A percentile compares a stretch with the other conserved stretches of the same genome.
Evolutionary conservation across 2,797 vertebrate genomes (phyloP).

Genomic region (Leucoraja ocellata): DNA sequence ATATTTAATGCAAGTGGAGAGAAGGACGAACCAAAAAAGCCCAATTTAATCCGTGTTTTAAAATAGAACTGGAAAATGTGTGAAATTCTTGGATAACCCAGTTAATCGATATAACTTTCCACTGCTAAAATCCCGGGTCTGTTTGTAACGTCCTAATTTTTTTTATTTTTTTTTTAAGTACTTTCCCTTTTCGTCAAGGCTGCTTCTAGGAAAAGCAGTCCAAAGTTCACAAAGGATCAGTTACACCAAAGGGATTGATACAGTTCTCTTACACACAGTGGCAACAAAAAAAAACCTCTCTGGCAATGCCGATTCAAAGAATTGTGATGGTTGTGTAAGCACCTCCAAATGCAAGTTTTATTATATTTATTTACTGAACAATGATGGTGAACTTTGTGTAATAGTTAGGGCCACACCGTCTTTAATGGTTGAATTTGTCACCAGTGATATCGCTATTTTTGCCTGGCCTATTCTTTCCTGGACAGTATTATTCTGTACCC

Average conservation of each 20-base stretch:
- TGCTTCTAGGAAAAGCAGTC: constrained; percentile 35
- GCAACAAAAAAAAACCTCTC: not conserved
- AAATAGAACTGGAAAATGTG: not conserved
- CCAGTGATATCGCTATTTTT: not conserved
- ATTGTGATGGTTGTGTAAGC: not conserved
- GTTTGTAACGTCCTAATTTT: not conserved
- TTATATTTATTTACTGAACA: not conserved
- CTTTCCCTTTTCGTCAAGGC: not conserved
- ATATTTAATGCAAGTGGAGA: not conserved
- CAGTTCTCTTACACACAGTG: not conserved
- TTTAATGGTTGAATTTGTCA: not conserved
- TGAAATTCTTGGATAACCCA: not conserved
- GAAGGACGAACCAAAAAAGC: not conserved
- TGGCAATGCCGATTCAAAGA: not conserved
- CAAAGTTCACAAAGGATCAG: constrained; percentile 16
- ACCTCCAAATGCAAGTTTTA: not conserved
- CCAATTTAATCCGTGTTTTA: not conserved
- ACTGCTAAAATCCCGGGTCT: not conserved
- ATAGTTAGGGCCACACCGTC: not conserved
- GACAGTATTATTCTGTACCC: not conserved
- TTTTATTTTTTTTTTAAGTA: not conserved
- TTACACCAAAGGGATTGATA: constrained; percentile 21
- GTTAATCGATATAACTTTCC: not conserved
- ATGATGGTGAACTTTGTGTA: not conserved
- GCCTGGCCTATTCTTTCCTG: not conserved